These are phyloP conservation scores for Mamestra configurata DNA, from an alignment of 1,140 invertebrate genomes.

Conservation along the genomic window DNA sequence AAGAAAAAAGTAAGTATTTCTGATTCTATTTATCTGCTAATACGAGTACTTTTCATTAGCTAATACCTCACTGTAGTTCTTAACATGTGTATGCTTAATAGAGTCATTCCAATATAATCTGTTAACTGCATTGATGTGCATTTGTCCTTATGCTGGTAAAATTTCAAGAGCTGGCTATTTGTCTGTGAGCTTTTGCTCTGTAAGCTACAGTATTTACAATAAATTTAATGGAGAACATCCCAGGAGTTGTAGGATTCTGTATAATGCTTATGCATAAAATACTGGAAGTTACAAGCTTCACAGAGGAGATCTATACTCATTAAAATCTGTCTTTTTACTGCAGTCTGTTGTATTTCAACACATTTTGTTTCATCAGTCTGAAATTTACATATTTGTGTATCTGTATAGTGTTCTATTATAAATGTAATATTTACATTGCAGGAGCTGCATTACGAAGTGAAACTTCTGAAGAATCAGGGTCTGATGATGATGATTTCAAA, in stretches of 20 bases:
- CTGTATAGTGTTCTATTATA: too few relatives aligned
- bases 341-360: too few relatives aligned
- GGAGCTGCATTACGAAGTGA: slow-evolving; percentile 85
- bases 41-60: neutral
- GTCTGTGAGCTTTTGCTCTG: too few relatives aligned
- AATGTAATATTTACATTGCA: slow-evolving; percentile 56
- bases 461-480: slow-evolving; percentile 88
- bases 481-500: slow-evolving; percentile 87
- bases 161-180: too few relatives aligned
- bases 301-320: too few relatives aligned
- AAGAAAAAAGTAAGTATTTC: slow-evolving; percentile 80
- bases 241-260: too few relatives aligned
- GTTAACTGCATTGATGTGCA: neutral
- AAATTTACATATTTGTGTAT: too few relatives aligned
- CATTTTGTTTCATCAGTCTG: too few relatives aligned
- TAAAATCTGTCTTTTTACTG: too few relatives aligned
- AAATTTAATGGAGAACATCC: neutral
- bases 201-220: neutral
- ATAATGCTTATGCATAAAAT: too few relatives aligned
- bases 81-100: neutral
- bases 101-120: neutral
- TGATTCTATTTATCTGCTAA: neutral
- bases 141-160: neutral
- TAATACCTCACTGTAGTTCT: neutral
- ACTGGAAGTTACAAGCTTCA: too few relatives aligned